These are phyloP conservation scores for Alcedo quadribrachys DNA, from an alignment of 2,797 vertebrate species.

Conservation along the genomic window DNA sequence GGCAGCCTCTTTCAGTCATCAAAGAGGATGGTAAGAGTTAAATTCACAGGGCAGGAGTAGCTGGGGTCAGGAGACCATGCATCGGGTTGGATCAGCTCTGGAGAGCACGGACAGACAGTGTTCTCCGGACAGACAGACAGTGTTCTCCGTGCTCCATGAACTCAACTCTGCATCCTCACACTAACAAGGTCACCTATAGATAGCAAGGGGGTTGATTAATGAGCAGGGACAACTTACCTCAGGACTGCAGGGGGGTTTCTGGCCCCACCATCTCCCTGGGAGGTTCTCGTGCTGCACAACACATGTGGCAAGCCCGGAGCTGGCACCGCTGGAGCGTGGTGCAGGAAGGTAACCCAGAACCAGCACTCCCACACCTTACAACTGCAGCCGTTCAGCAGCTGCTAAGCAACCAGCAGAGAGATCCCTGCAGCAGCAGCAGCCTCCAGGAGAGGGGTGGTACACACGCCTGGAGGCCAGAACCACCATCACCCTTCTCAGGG, in stretches of 20 bases:
- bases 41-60: background rate
- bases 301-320: background rate
- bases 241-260: accelerated
- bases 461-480: background rate
- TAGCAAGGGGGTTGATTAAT: background rate
- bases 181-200: background rate
- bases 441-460: background rate
- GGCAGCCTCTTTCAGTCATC: background rate
- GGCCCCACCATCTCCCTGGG: background rate
- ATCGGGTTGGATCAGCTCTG: background rate
- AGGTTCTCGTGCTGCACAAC: background rate
- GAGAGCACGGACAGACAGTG: accelerated
- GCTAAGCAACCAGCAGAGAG: constrained; percentile 46
- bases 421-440: background rate
- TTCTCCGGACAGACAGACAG: accelerated
- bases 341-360: background rate
- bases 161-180: accelerated
- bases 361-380: background rate
- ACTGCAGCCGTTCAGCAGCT: background rate
- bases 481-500: accelerated
- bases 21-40: background rate
- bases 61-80: background rate
- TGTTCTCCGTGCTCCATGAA: accelerated
- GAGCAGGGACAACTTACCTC: constrained; percentile 34
- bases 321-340: accelerated